Base-by-base conservation (phyloP, 2,113 vertebrate species). In the Pao palembangensis region DNA sequence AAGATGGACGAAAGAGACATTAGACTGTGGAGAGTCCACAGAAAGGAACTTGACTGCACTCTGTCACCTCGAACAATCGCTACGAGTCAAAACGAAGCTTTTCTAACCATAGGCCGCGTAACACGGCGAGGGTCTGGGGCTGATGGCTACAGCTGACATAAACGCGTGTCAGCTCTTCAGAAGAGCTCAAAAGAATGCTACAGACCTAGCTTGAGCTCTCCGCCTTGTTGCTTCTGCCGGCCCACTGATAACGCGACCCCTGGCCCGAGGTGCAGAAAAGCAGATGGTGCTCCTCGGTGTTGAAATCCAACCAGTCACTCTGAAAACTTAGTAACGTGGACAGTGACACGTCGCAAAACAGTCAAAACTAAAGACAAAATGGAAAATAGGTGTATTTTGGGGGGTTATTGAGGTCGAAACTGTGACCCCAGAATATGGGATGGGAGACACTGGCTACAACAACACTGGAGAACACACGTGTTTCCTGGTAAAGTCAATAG, bases 211-310 rank as follows among this genome's bases (percentile, higher is more conserved):
- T 79, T 74, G 73, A 75, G 88, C 84, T 78, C 70, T 90, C 81
- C 78, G 51, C 61, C 25, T 38, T 2, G 21, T 64, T 64, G 64
- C 66, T 75, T 15, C 46, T 53, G 48, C 34, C 5, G 17, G 47
- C 67, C 76, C 76, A 52, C 55, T 28, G 71, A 83, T 74, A 84
- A 79, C 51, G 62, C 47, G 64, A 85, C 85, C 85, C 71, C 58
- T 85, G 76, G 60, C 78, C 73, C 25, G 0, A 61, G 11, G 8
- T 15, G 57, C 55, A 61, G 66, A 61, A 73, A 81, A 87, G 84
- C 89, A 90, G 87, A 89, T 90, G 87, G 85, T 52, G 69, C 52
- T 25, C 73, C 47, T 70, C 25, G 1, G 69, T 63, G 65, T 43
- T 73, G 55, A 84, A 84, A 81, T 14, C 60, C 47, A 55, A 53